Evolutionary conservation across 2,797 vertebrate genomes (phyloP).

Genomic region (Onychomys arenicola): DNA sequence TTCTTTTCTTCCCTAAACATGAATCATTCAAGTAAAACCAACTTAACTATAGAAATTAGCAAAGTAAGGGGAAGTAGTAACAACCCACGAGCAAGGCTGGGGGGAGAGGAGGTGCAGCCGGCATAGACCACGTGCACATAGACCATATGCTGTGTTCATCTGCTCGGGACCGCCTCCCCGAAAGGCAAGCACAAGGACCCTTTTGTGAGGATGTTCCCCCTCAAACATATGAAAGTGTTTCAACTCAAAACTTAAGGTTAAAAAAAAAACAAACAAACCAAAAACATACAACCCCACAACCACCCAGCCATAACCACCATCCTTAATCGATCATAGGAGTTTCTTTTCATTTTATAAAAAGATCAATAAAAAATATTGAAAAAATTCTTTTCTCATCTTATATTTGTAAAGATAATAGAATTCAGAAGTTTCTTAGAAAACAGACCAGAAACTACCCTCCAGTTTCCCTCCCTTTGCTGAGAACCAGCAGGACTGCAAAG

Average conservation of each 20-base stretch:
- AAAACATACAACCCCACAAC: conserved; percentile 67
- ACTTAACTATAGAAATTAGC: conserved; percentile 85
- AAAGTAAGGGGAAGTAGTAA: conserved; percentile 81
- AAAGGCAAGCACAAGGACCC: conserved; percentile 73
- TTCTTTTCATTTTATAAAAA: conserved; percentile 88
- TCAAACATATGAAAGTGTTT: conserved; percentile 71
- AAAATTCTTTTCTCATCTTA: conserved; percentile 87
- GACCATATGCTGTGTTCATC: conserved; percentile 55
- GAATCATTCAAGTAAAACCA: conserved; percentile 87
- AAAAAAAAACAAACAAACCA: background rate
- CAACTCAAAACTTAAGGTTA: conserved; percentile 81
- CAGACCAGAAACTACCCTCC: conserved; percentile 85
- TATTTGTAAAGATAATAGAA: conserved; percentile 87
- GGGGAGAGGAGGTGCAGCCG: conserved; percentile 33
- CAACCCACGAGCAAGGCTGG: conserved; percentile 77
- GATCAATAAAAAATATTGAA: conserved; percentile 91
- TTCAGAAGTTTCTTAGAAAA: conserved; percentile 89
- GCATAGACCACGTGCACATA: conserved; percentile 70
- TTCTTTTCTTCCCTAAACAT: conserved; percentile 84
- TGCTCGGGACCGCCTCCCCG: conserved; percentile 75
- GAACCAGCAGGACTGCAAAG: conserved; percentile 83
- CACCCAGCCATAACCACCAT: conserved; percentile 77
- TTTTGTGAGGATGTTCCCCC: conserved; percentile 65
- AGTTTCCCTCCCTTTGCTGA: conserved; percentile 83
- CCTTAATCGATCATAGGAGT: conserved; percentile 83